These are phyloP conservation scores for Hippopotamyrus pictus DNA, from an alignment of 2,797 vertebrate species.

Conservation along the genomic window DNA sequence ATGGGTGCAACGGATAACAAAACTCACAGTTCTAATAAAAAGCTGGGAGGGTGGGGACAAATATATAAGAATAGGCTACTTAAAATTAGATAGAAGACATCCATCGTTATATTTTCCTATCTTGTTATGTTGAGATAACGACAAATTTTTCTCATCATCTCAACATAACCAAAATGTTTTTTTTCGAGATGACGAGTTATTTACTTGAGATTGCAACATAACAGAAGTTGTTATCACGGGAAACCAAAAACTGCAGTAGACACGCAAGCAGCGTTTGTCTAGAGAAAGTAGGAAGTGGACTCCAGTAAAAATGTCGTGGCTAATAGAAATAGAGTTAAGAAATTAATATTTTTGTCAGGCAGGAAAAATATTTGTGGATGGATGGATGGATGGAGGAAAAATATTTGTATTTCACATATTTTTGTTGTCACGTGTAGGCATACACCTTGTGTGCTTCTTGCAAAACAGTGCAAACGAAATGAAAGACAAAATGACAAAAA, in stretches of 20 bases:
- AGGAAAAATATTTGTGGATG: not conserved
- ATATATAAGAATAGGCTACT: not conserved
- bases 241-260: not conserved
- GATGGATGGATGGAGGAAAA: not conserved
- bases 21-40: too few relatives aligned
- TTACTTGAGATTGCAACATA: not conserved
- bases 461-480: not conserved
- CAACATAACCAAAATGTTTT: not conserved
- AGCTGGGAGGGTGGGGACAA: not conserved
- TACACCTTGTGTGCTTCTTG: not conserved
- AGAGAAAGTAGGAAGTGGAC: not conserved
- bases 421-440: not conserved
- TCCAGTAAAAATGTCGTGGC: not conserved
- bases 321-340: not conserved
- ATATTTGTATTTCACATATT: not conserved
- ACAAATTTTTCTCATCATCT: not conserved
- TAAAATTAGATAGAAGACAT: not conserved
- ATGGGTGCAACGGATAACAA: not conserved
- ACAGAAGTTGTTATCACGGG: not conserved
- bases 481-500: not conserved
- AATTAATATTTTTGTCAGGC: not conserved
- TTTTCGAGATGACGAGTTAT: not conserved
- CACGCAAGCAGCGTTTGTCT: not conserved
- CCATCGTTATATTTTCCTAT: not conserved
- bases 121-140: not conserved